Percentiles rank a stretch among this genome's conserved stretches.
These are phyloP conservation scores for Nerophis ophidion DNA, from an alignment of 2,113 vertebrate species.

Conservation along the genomic window DNA sequence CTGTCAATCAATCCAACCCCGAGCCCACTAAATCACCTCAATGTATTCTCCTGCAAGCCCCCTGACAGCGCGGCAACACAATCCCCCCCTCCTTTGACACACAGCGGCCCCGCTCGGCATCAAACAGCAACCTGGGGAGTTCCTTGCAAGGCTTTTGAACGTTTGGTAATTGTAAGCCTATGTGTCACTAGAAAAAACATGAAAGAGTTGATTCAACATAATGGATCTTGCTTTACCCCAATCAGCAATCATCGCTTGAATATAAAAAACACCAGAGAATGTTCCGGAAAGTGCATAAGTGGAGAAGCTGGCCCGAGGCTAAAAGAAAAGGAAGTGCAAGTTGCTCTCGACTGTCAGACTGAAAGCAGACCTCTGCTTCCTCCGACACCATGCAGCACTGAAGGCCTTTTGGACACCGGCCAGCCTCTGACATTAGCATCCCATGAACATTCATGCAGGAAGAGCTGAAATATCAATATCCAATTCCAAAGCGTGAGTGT, in stretches of 20 bases:
- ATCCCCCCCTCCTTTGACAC: slow-evolving; percentile 57
- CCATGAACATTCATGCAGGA: slow-evolving; percentile 3
- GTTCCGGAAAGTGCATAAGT: slow-evolving; percentile 5
- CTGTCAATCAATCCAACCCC: slow-evolving; percentile 59
- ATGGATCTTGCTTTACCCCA: too few relatives aligned
- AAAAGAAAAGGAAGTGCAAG: slow-evolving; percentile 32
- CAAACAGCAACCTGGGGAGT: slow-evolving; percentile 49
- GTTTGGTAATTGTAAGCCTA: slow-evolving; percentile 35
- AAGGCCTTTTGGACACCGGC: slow-evolving; percentile 37
- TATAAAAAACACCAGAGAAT: neutral
- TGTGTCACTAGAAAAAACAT: slow-evolving; percentile 20
- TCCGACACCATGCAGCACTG: slow-evolving; percentile 46
- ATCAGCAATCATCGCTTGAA: neutral
- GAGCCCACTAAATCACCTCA: slow-evolving; percentile 58
- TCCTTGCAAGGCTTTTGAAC: slow-evolving; percentile 25
- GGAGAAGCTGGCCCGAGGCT: slow-evolving; percentile 36
- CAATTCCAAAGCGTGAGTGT: neutral
- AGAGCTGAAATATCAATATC: slow-evolving; percentile 5
- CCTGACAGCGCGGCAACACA: slow-evolving; percentile 51
- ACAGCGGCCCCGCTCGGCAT: slow-evolving; percentile 58
- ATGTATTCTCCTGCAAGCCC: slow-evolving; percentile 58
- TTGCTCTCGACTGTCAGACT: slow-evolving; percentile 41
- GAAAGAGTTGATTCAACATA: neutral
- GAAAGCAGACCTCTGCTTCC: slow-evolving; percentile 31
- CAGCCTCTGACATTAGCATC: slow-evolving; percentile 18